Evolutionary conservation across 2,888 invertebrate species (phyloP).

Genomic region (Caradrina clavipalpis): DNA sequence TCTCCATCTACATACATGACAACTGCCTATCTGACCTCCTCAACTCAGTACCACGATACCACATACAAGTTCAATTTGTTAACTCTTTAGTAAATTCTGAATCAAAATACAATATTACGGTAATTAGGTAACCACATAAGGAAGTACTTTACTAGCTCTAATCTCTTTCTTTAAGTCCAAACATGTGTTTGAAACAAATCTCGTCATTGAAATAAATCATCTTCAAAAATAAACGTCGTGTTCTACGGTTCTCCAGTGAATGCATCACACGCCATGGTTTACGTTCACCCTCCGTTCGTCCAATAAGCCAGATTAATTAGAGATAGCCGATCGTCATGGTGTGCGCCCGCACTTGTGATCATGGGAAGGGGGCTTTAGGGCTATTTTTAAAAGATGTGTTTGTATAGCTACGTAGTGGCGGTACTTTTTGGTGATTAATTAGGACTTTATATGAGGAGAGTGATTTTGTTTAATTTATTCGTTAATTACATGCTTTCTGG

Average conservation of each 20-base stretch:
- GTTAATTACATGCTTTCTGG: slow-evolving; percentile 24
- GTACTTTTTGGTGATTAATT: slow-evolving; percentile 41
- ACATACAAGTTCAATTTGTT: too few relatives aligned
- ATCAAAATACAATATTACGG: too few relatives aligned
- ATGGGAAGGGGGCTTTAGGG: slow-evolving; percentile 62
- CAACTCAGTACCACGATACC: too few relatives aligned
- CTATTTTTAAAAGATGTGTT: slow-evolving; percentile 38
- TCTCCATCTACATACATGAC: too few relatives aligned
- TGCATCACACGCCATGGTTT: slow-evolving; percentile 31
- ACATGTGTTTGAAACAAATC: slow-evolving; percentile 48
- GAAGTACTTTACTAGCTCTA: neutral
- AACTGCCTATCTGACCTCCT: too few relatives aligned
- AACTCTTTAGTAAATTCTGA: too few relatives aligned
- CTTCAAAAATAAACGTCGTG: slow-evolving; percentile 53
- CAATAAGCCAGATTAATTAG: slow-evolving; percentile 80
- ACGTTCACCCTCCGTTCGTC: slow-evolving; percentile 52
- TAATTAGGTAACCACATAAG: too few relatives aligned
- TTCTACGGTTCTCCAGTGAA: slow-evolving; percentile 60
- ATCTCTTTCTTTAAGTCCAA: slow-evolving; percentile 1
- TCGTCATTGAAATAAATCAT: slow-evolving; percentile 30
- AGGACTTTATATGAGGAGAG: slow-evolving; percentile 15
- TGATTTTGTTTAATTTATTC: slow-evolving; percentile 36
- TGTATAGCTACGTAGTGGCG: neutral
- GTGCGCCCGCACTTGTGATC: slow-evolving; percentile 64
- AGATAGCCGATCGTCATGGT: slow-evolving; percentile 78